Base-by-base conservation (phyloP, 2,113 vertebrate species). In the Motacilla tschutschensis region DNA sequence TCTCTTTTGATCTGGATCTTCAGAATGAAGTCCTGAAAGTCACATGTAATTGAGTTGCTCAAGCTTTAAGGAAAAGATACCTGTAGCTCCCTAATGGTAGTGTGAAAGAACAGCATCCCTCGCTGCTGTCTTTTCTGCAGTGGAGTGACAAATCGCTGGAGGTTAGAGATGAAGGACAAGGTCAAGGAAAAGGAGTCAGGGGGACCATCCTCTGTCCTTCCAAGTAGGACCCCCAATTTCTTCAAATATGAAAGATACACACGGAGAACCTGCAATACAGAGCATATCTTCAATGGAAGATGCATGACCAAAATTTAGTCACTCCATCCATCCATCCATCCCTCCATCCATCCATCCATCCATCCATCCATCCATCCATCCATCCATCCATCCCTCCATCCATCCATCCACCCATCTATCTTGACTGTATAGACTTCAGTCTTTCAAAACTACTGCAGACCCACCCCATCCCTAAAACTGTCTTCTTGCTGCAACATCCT, bases 31-130 rank as follows among this genome's bases (percentile, higher is more conserved):
- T 9, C 20, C 35, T 19, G 44, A 82, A 64, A 26, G 20, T 11
- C 50, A 74, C 10, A 3, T 5, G 19, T 31, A 65, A 43, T 29
- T 46, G 11, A 50, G 22, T 13, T 43, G 29, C 40, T 69, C 18
- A 44, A 17, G 38, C 36, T 72, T 36, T 76, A 41, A n/a, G 46
- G 31, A 53, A 65, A 4, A 36, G 60, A 66, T 85, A 98, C 98
- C 98, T 99, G 97, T 26, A 99, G 93, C 31, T 98, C 96, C 59
- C 79, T 76, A 67, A 99, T 97, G 31, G 98, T 98, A 78, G 98
- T 96, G 53, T 5, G 93, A 28, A 97, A 96, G 94, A 97, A 97
- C 53, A 98, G 95, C 82, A 96, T 97, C 8, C 96, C 95, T 57
- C 92, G 96, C 20, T 91, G 77, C 63, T 48, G 92, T 43, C 97